These are phyloP conservation scores for Calcarius lapponicus DNA, from an alignment of 2,797 vertebrate genomes.

Conservation along the genomic window DNA sequence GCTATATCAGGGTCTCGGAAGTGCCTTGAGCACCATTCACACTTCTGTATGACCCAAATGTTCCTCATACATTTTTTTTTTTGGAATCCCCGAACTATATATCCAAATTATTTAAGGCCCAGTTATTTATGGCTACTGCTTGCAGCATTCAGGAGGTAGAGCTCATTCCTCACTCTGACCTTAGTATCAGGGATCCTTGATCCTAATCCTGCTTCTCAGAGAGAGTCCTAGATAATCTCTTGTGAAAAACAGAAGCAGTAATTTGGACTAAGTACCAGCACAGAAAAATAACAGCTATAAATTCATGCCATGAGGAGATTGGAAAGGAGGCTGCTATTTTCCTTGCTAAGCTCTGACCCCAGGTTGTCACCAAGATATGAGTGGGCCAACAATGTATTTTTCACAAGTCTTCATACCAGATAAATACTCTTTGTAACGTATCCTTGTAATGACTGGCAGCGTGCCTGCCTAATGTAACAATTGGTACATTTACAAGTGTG, in stretches of 20 bases:
- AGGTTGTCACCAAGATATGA: not conserved
- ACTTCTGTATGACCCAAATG: not conserved
- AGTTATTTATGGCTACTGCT: not conserved
- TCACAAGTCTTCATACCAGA: not conserved
- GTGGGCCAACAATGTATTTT: not conserved
- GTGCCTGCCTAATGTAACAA: not conserved
- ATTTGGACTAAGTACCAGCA: not conserved
- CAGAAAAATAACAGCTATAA: not conserved
- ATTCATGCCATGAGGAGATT: not conserved
- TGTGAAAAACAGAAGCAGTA: not conserved
- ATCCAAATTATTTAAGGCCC: not conserved
- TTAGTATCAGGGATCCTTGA: not conserved
- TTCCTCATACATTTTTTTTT: not conserved
- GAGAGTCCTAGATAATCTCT: not conserved
- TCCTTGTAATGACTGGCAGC: not conserved
- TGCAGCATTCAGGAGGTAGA: not conserved
- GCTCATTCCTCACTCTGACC: not conserved
- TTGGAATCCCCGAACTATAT: not conserved
- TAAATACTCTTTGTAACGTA: not conserved
- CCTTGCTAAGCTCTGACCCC: not conserved
- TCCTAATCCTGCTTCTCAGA: not conserved
- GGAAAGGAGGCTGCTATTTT: not conserved
- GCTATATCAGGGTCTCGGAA: not conserved
- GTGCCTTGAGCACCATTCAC: not conserved
- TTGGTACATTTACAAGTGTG: not conserved